Base-by-base conservation (phyloP, 2,797 vertebrate genomes). In the Zalophus californianus region DNA sequence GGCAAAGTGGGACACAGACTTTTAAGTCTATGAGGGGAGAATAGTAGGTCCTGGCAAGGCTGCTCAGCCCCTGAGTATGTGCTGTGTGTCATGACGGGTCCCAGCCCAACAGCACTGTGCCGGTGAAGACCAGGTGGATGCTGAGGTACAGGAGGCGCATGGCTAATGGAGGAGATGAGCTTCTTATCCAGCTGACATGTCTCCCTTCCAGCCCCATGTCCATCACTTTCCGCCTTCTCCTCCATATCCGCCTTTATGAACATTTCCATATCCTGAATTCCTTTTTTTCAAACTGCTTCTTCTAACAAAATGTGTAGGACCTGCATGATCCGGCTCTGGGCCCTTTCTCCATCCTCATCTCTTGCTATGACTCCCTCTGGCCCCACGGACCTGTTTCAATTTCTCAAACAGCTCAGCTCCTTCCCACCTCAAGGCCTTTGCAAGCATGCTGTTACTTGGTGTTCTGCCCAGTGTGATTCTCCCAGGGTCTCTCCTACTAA, bases 1-100 rank as follows among this genome's bases (percentile, higher is more conserved):
- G 83, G 87, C 86, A 97, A 98, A 98, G 0, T 90, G 97, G 97
- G 96, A 16, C 95, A n/a, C 64, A 77, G 66, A 50, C 4, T 93
- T 58, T 12, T 2, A 77, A 73, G 25, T 56, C 86, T 18, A 3
- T 3, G 41, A 82, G 77, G 56, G 70, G 25, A 38, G 50, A 79
- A 58, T 58, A 68, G 64, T 35, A 14, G 78, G 48, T 10, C 54
- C 68, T 7, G 25, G 75, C 20, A 50, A 70, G 48, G 44, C 62
- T 41, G 35, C 20, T 50, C 7, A 3, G 72, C 18, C n/a, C 18
- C 18, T 0, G 14, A 21, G 54, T 0, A 23, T 2, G 7, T 3
- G 5, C 58, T 3, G 6, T 5, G 12, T 35, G 10, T 90, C 44
- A 0, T 3, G 8, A 13, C 0, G 0, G 20, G 56, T 64, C 87